Conservation (phyloP, 2,797 vertebrate species). For the Aratinga solstitialis region DNA sequence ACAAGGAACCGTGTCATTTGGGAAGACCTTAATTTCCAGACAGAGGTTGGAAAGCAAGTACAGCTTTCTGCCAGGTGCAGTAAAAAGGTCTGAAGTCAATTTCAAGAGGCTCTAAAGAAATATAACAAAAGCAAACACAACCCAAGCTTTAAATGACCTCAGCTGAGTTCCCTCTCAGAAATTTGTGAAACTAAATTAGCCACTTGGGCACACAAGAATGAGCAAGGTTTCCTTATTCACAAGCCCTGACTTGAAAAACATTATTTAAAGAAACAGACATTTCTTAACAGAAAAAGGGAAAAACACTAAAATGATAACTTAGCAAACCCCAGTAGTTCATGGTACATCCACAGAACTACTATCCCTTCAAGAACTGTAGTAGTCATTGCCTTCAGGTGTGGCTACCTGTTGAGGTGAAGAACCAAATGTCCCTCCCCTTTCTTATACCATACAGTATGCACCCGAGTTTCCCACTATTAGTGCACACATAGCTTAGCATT, state of each 20-base stretch:
- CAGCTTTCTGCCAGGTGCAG: constrained; percentile 47
- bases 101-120: constrained; percentile 35
- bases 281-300: neutral
- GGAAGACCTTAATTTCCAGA: constrained; percentile 28
- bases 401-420: neutral
- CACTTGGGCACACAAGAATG: constrained; percentile 17
- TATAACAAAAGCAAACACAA: constrained; percentile 26
- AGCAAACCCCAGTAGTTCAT: neutral
- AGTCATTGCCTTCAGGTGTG: neutral
- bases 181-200: constrained; percentile 24
- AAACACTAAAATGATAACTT: neutral
- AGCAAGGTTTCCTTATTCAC: neutral
- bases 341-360: neutral
- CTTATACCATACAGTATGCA: neutral
- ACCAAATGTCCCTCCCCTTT: neutral
- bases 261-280: neutral
- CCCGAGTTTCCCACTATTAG: too few species aligned
- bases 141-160: neutral
- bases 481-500: neutral
- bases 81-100: constrained; percentile 44
- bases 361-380: neutral
- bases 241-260: neutral
- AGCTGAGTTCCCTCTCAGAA: neutral
- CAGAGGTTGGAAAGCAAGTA: constrained; percentile 1
- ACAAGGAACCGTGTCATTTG: neutral